Evolutionary conservation across 1,140 invertebrate species (phyloP), one percentile per base, ranked within the genome.

Genomic region (Drepana arcuata): DNA sequence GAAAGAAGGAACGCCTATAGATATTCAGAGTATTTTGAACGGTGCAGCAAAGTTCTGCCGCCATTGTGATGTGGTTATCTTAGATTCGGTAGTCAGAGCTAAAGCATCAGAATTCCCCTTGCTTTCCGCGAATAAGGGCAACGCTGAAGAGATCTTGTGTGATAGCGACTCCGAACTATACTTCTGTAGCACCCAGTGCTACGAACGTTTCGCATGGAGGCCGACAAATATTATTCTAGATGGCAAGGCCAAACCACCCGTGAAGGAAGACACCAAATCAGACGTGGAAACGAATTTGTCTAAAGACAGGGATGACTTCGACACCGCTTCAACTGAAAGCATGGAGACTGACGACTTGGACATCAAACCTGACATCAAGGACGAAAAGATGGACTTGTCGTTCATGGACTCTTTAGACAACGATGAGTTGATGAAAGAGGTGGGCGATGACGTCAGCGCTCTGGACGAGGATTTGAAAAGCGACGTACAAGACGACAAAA

Each of bases 11-110:
- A 89, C 89, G 15, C 89, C 90, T 11, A 90, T 94, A 39, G 93
- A 96, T 70, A 94, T 97, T 50, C 94, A 96, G 73, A 93, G 91
- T 55, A 92, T 97, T 56, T 80, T 97, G 9, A 95, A 95, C 68
- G 93, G 94, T 25, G 90, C 90, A 4, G 92, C 92, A 0, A 95
- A 94, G 66, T 96, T 96, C 73, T 98, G 96, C 78, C 87, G 92
- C 16, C 93, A 95, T 62, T 98, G 95, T 81, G 94, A 96, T 69
- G 91, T 95, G 29, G 91, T 95, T 7, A 93, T 97, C 49, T 80
- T 95, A 31, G 93, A 92, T 73, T 92, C 90, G 46, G 85, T 91
- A 14, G 92, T 95, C 14, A 83, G 89, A 41, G 95, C 94, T 52
- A 94, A 92, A 81, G 89, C 90, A 3, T 89, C 90, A 1, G 93